phyloP scores from a whole-genome alignment of 2,113 vertebrate genomes.

The Centropus bengalensis region DNA sequence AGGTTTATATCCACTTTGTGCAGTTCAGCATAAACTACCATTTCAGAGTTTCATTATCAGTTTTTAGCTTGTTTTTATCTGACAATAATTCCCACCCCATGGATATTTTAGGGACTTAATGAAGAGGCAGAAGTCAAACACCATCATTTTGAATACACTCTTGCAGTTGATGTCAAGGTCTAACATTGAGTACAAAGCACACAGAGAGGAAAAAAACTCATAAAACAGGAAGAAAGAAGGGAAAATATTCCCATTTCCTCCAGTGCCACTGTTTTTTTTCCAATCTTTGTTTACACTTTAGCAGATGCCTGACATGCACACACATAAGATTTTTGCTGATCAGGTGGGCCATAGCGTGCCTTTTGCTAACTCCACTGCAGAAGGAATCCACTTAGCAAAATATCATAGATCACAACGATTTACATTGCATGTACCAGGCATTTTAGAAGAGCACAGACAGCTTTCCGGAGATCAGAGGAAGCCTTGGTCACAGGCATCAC shows the following conservation, averaged over 20 bases:
- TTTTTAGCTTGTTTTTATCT: neutral
- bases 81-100: neutral
- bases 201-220: neutral
- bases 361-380: neutral
- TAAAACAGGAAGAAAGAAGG: neutral
- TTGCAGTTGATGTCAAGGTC: neutral
- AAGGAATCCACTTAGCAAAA: neutral
- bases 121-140: neutral
- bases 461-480: neutral
- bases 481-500: neutral
- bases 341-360: neutral
- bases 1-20: accelerated
- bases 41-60: neutral
- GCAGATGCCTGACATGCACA: neutral
- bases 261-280: neutral
- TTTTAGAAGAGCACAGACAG: neutral
- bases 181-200: neutral
- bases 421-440: neutral
- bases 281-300: neutral
- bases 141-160: neutral
- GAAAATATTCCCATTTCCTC: neutral
- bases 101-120: neutral
- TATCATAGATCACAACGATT: neutral
- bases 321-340: neutral
- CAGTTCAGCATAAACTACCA: neutral